phyloP scores from a whole-genome alignment of 2,888 invertebrate genomes.

The Limnephilus rhombicus region DNA sequence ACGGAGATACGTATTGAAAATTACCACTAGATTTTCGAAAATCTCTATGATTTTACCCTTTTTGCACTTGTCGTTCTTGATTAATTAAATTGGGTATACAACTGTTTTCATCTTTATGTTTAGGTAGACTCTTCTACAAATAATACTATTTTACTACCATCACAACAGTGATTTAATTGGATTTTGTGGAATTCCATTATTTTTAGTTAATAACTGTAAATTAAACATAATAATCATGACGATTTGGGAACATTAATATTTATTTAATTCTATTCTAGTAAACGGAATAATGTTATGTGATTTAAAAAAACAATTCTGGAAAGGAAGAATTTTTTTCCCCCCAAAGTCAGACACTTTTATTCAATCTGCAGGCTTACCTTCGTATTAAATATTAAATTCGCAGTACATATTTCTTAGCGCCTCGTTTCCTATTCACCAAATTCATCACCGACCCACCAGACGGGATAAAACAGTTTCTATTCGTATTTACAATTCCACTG shows the following conservation, averaged over 20 bases:
- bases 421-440: background rate
- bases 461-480: background rate
- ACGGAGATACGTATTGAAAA: background rate
- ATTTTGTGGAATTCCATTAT: background rate
- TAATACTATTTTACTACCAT: background rate
- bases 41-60: background rate
- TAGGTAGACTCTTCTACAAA: background rate
- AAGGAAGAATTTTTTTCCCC: background rate
- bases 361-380: background rate
- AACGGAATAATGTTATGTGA: background rate
- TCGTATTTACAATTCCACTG: background rate
- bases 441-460: background rate
- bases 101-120: background rate
- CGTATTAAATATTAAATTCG: background rate
- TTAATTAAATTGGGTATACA: background rate
- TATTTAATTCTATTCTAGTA: background rate
- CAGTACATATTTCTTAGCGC: slow-evolving; percentile 1
- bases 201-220: background rate
- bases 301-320: too few species aligned
- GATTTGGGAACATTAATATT: background rate
- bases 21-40: background rate
- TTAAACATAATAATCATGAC: background rate
- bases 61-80: background rate
- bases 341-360: background rate
- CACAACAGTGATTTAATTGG: background rate